Conservation (phyloP, 2,888 invertebrate genomes). For the Hecatera dysodea region DNA sequence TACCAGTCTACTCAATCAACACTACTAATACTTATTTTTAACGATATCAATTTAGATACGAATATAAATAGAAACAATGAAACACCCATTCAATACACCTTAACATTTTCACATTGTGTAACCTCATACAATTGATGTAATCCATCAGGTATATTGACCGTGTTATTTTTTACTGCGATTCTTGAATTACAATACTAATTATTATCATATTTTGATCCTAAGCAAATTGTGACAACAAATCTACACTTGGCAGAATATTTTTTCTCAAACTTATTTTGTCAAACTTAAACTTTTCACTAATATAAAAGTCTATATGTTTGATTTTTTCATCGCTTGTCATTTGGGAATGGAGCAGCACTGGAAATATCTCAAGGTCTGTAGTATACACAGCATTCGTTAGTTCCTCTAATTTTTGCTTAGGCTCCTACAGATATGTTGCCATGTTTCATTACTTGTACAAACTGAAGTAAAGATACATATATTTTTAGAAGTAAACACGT, state of each 20-base stretch:
- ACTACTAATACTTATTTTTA: conserved; percentile 12
- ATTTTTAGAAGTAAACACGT: conserved; percentile 1
- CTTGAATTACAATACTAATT: conserved; percentile 3
- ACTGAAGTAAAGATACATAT: neutral
- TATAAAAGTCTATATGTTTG: conserved; percentile 68
- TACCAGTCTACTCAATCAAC: neutral
- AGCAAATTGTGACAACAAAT: conserved; percentile 65
- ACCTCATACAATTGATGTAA: conserved; percentile 50
- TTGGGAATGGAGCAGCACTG: conserved; percentile 92
- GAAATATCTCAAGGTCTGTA: conserved; percentile 95
- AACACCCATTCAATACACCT: conserved; percentile 46
- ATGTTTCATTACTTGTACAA: conserved; percentile 19
- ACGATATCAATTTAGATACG: conserved; percentile 49
- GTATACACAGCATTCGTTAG: conserved; percentile 73
- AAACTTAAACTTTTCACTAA: conserved; percentile 52
- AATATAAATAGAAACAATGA: conserved; percentile 50
- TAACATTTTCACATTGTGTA: conserved; percentile 48
- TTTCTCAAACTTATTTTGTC: conserved; percentile 46
- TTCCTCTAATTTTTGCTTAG: conserved; percentile 53
- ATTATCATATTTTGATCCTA: neutral
- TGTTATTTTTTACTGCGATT: conserved; percentile 29
- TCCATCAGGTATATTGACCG: conserved; percentile 48
- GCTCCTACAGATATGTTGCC: conserved; percentile 39
- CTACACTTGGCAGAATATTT: conserved; percentile 50
- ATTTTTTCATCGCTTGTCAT: conserved; percentile 84